Conservation (phyloP, 1,140 invertebrate genomes). For the Thaumatotibia leucotreta region DNA sequence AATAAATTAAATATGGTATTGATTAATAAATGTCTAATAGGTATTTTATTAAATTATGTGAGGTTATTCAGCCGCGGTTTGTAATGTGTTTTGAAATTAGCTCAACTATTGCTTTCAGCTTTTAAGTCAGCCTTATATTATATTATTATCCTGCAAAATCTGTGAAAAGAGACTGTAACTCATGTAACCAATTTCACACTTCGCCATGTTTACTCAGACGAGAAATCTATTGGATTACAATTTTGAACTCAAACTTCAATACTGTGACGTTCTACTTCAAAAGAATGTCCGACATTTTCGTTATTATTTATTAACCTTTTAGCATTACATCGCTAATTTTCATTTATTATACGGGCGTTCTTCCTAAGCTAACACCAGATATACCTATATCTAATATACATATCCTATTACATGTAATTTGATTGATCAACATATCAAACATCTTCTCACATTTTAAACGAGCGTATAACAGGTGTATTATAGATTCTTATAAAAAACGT, state of each 20-base stretch:
- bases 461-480: slow-evolving; percentile 2
- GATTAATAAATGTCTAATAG: too few relatives aligned
- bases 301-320: not conserved
- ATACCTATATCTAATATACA: not conserved
- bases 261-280: not conserved
- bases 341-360: not conserved
- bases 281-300: not conserved
- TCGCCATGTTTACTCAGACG: too few relatives aligned
- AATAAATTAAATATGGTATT: too few relatives aligned
- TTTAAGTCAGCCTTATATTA: too few relatives aligned
- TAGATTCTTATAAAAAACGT: not conserved
- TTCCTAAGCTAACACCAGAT: not conserved
- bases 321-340: not conserved
- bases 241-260: not conserved
- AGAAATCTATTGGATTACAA: not conserved
- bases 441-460: not conserved
- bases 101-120: too few relatives aligned
- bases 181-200: too few relatives aligned
- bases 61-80: too few relatives aligned
- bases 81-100: too few relatives aligned
- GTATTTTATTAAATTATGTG: too few relatives aligned
- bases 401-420: slow-evolving; percentile 6
- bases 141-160: too few relatives aligned
- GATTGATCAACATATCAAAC: slow-evolving; percentile 6
- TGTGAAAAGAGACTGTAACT: too few relatives aligned